phyloP scores from a whole-genome alignment of 23 tunicate genomes.

The Phallusia fumigata region DNA sequence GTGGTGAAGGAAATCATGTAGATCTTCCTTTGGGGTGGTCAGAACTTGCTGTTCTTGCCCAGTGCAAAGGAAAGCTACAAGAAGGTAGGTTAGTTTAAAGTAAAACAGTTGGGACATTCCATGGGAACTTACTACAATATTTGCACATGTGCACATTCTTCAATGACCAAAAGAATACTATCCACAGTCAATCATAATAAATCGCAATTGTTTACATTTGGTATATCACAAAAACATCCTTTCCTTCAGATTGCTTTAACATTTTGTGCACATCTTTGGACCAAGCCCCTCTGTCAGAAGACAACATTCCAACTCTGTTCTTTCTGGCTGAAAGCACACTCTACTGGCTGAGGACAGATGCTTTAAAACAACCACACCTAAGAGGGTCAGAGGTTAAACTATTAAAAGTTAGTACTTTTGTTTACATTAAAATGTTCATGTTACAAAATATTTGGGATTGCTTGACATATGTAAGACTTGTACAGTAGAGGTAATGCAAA shows the following conservation, averaged over 20 bases:
- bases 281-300: slow-evolving; percentile 78
- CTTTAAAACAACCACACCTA: slow-evolving; percentile 54
- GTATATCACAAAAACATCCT: too few relatives aligned
- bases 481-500: too few relatives aligned
- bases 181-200: too few relatives aligned
- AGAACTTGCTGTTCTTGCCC: slow-evolving; percentile 81
- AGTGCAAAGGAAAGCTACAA: slow-evolving; percentile 87
- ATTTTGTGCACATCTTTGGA: slow-evolving; percentile 60
- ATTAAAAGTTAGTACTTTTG: slow-evolving; percentile 41
- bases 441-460: too few relatives aligned
- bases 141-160: too few relatives aligned
- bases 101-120: not conserved
- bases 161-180: too few relatives aligned
- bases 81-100: slow-evolving; percentile 42
- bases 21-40: slow-evolving; percentile 94
- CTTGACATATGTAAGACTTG: too few relatives aligned
- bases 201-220: too few relatives aligned
- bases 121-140: not conserved
- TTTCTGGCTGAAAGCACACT: slow-evolving; percentile 88
- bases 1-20: slow-evolving; percentile 86
- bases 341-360: slow-evolving; percentile 78
- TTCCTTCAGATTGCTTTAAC: slow-evolving; percentile 72
- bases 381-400: slow-evolving; percentile 71
- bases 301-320: slow-evolving; percentile 81
- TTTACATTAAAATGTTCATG: too few relatives aligned